Percentiles rank a stretch among this genome's conserved stretches.
Conservation (phyloP, 2,888 invertebrate genomes). For the Ischnus inquisitorius region DNA sequence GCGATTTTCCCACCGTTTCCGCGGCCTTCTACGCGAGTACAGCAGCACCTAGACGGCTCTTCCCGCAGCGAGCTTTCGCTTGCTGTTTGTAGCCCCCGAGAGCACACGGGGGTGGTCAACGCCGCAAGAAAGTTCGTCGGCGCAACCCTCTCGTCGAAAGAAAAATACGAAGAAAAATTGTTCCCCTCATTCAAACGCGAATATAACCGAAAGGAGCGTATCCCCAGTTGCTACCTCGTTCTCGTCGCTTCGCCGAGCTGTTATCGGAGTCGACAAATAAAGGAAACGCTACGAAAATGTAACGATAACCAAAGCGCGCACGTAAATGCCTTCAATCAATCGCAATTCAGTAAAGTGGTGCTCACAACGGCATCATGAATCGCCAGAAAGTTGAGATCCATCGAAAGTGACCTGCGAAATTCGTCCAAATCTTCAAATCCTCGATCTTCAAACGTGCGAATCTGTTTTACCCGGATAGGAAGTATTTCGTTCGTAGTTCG, state of each 20-base stretch:
- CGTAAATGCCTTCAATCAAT: slow-evolving; percentile 28
- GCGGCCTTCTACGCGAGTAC: slow-evolving; percentile 29
- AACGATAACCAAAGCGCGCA: slow-evolving; percentile 41
- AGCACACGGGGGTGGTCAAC: slow-evolving; percentile 48
- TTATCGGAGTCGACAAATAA: background rate
- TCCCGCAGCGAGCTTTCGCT: slow-evolving; percentile 54
- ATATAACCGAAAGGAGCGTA: background rate
- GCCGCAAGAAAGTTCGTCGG: slow-evolving; percentile 34
- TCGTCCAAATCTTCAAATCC: background rate
- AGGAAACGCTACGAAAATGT: slow-evolving; percentile 42
- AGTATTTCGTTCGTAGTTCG: background rate
- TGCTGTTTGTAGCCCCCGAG: slow-evolving; percentile 55
- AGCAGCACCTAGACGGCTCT: slow-evolving; percentile 62
- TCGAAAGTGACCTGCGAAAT: background rate
- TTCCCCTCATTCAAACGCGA: background rate
- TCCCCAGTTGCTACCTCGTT: background rate
- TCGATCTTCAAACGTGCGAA: background rate
- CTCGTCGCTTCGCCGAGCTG: background rate
- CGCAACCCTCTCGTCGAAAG: background rate
- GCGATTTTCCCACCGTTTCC: slow-evolving; percentile 51
- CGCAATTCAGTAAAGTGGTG: slow-evolving; percentile 32
- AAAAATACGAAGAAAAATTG: background rate
- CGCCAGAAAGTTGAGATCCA: background rate
- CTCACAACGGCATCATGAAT: slow-evolving; percentile 47
- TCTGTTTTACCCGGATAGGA: background rate